A percentile compares a stretch with the other conserved stretches of the same genome.
Evolutionary conservation across 2,888 invertebrate genomes (phyloP).

Genomic region (Quadriops clusia): DNA sequence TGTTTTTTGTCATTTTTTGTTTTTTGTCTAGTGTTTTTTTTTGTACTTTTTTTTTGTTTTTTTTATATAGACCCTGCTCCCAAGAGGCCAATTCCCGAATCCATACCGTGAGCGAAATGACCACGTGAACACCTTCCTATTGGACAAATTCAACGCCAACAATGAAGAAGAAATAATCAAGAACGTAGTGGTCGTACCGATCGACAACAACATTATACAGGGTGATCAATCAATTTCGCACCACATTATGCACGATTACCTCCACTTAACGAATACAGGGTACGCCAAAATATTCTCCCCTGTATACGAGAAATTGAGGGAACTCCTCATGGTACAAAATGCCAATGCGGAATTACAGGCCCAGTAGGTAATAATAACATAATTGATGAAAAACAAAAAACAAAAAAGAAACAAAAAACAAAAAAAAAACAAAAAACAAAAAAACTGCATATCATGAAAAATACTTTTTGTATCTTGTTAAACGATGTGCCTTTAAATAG

Average conservation of each 20-base stretch:
- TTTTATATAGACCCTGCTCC: constrained; percentile 54
- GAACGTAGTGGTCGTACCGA: constrained; percentile 31
- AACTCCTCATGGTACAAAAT: too few species aligned
- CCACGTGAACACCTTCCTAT: constrained; percentile 45
- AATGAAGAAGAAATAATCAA: constrained; percentile 29
- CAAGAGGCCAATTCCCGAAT: constrained; percentile 54
- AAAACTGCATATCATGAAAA: too few species aligned
- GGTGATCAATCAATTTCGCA: constrained; percentile 47
- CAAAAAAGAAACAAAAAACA: too few species aligned
- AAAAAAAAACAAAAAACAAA: too few species aligned
- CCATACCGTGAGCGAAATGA: constrained; percentile 46
- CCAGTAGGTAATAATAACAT: too few species aligned
- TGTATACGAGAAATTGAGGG: constrained; percentile 38
- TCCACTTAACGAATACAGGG: constrained; percentile 52
- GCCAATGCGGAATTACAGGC: too few species aligned
- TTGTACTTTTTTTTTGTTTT: constrained; percentile 25
- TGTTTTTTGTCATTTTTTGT: too few species aligned
- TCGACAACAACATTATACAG: constrained; percentile 35
- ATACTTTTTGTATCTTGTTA: too few species aligned
- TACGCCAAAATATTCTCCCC: constrained; percentile 50
- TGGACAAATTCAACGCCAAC: constrained; percentile 32
- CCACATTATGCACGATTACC: constrained; percentile 55
- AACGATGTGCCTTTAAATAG: too few species aligned
- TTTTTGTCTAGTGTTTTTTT: constrained; percentile 3
- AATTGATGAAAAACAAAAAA: too few species aligned